phyloP scores from a whole-genome alignment of 2,888 invertebrate species.

The Pseudolycoriella hygida region DNA sequence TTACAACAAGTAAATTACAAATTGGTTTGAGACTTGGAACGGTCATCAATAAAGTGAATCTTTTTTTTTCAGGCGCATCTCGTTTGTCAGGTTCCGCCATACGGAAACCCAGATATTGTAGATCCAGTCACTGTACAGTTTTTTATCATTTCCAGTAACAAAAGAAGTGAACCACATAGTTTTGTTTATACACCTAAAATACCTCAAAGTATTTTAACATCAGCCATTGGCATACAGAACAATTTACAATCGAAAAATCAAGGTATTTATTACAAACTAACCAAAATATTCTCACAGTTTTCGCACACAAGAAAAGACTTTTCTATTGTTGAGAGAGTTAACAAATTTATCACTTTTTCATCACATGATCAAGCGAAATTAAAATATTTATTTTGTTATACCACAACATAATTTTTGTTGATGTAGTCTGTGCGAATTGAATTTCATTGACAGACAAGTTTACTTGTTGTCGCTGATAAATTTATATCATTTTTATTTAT shows the following conservation, averaged over 20 bases:
- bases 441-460: too few relatives aligned
- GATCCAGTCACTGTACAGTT: constrained; percentile 60
- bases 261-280: constrained; percentile 19
- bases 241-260: constrained; percentile 20
- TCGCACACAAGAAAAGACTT: neutral
- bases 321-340: neutral
- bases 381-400: neutral
- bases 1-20: constrained; percentile 51
- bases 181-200: constrained; percentile 59
- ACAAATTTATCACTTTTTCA: neutral
- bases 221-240: constrained; percentile 23
- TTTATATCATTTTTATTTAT: too few relatives aligned
- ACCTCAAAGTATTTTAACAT: constrained; percentile 21
- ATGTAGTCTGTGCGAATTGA: too few relatives aligned
- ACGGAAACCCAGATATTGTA: constrained; percentile 40
- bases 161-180: constrained; percentile 68
- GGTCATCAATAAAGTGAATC: neutral
- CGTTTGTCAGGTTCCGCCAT: constrained; percentile 71
- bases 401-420: neutral
- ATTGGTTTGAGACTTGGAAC: constrained; percentile 3
- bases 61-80: constrained; percentile 53
- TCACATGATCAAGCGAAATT: neutral
- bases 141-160: constrained; percentile 68
- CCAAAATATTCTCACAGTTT: constrained; percentile 4
- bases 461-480: too few relatives aligned